Evolutionary conservation across 30 jellyfish, hydroid and myxozoan genomes (phyloP).

Genomic region (Hydractinia symbiolongicarpus): DNA sequence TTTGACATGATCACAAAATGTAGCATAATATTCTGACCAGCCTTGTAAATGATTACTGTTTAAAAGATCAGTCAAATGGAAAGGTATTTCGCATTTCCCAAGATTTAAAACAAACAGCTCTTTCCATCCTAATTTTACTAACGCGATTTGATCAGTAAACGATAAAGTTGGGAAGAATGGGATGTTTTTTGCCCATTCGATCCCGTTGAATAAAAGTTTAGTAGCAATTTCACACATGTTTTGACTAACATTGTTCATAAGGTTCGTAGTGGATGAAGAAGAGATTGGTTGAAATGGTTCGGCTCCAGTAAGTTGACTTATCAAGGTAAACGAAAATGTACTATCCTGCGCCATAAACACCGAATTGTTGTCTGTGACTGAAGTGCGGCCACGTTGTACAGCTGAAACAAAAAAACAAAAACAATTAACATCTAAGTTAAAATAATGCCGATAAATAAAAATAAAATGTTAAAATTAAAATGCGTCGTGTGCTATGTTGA

Average conservation of each 20-base stretch:
- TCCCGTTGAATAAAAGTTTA: slow-evolving; percentile 69
- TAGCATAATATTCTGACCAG: background rate
- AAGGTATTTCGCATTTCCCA: slow-evolving; percentile 79
- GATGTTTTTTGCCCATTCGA: slow-evolving; percentile 90
- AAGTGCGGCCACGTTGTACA: slow-evolving; percentile 86
- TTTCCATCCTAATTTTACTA: slow-evolving; percentile 82
- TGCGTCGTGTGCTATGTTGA: no score
- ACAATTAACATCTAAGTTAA: background rate
- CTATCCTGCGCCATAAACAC: background rate
- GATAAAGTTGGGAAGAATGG: slow-evolving; percentile 84
- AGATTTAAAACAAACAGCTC: slow-evolving; percentile 80
- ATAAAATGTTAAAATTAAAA: no score
- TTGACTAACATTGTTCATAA: background rate
- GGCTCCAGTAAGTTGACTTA: background rate
- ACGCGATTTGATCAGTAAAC: slow-evolving; percentile 81
- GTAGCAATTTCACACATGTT: slow-evolving; percentile 90
- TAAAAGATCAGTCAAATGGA: slow-evolving; percentile 38
- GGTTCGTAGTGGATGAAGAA: background rate
- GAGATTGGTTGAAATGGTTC: slow-evolving; percentile 13
- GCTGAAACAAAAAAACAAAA: slow-evolving; percentile 40
- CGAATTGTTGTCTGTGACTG: background rate
- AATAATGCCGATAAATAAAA: no score
- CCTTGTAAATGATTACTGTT: background rate
- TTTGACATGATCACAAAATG: slow-evolving; percentile 15
- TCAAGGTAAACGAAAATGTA: background rate